A percentile compares a stretch with the other conserved stretches of the same genome.
Conservation (phyloP, 2,113 vertebrate genomes). For the Mystacornis crossleyi region DNA sequence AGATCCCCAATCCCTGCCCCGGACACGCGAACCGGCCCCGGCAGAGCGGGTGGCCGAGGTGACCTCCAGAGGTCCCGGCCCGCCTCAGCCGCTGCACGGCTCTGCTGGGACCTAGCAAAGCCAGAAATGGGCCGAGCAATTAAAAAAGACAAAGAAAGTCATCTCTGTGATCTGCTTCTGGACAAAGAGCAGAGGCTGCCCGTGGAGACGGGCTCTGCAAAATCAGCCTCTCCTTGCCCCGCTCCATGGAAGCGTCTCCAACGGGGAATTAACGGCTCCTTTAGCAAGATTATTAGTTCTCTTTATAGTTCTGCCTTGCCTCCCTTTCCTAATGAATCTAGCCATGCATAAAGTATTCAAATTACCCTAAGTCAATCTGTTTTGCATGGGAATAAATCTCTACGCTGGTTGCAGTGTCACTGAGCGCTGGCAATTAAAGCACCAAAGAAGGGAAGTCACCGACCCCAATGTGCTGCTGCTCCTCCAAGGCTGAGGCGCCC, state of each 20-base stretch:
- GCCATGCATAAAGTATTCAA: constrained; percentile 57
- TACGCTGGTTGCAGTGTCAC: background rate
- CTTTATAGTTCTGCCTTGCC: constrained; percentile 59
- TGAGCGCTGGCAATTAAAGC: background rate
- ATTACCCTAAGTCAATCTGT: constrained; percentile 64
- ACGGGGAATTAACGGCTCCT: constrained; percentile 39
- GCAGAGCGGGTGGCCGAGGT: rapidly evolving
- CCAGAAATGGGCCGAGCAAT: background rate
- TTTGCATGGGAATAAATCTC: constrained; percentile 64
- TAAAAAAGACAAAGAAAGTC: background rate
- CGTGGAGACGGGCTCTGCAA: background rate
- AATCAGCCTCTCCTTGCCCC: background rate
- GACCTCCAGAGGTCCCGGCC: background rate
- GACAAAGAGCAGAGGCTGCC: background rate
- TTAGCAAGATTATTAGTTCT: constrained; percentile 59
- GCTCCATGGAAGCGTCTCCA: background rate
- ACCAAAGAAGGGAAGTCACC: background rate
- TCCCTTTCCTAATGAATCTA: constrained; percentile 54
- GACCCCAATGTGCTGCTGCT: background rate
- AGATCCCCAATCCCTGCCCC: background rate
- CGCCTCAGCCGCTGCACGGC: background rate
- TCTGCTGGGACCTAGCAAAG: background rate
- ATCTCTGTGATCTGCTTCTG: background rate
- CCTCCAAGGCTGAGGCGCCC: background rate
- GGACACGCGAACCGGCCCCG: background rate